Evolutionary conservation across 2,888 invertebrate species (phyloP).

Genomic region (Ichneumoninae sp.): DNA sequence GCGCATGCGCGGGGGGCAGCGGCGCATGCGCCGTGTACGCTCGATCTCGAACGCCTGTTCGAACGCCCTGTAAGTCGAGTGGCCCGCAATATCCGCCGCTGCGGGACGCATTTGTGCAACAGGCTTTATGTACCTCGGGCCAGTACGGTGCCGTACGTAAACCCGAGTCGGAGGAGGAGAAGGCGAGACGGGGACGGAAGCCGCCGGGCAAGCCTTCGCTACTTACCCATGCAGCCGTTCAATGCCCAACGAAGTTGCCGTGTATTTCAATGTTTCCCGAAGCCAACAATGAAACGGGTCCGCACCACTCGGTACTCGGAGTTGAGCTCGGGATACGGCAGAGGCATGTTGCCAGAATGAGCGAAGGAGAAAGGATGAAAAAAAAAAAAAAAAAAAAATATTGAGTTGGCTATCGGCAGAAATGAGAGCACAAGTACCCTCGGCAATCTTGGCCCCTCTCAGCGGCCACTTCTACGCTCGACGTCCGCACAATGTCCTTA

Average conservation of each 20-base stretch:
- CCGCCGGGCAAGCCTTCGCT: slow-evolving; percentile 69
- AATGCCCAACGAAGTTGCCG: slow-evolving; percentile 74
- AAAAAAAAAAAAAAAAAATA: background rate
- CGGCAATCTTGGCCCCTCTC: slow-evolving; percentile 16
- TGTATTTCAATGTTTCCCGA: slow-evolving; percentile 78
- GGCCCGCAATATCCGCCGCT: slow-evolving; percentile 72
- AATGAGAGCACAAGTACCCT: slow-evolving; percentile 15
- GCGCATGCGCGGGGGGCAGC: slow-evolving; percentile 13
- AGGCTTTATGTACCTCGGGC: slow-evolving; percentile 75
- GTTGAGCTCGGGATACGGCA: slow-evolving; percentile 17
- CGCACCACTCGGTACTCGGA: slow-evolving; percentile 33
- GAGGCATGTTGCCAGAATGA: slow-evolving; percentile 18
- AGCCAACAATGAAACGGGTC: slow-evolving; percentile 56
- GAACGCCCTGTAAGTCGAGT: slow-evolving; percentile 77
- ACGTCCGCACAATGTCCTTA: slow-evolving; percentile 24
- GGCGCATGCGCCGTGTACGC: slow-evolving; percentile 26
- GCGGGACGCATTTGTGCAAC: slow-evolving; percentile 80
- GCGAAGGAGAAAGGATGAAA: slow-evolving; percentile 27
- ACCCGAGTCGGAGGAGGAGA: background rate
- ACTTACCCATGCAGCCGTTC: slow-evolving; percentile 79
- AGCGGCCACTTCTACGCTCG: slow-evolving; percentile 16
- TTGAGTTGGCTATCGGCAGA: slow-evolving; percentile 20
- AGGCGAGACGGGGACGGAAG: slow-evolving; percentile 7
- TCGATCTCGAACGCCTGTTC: slow-evolving; percentile 74
- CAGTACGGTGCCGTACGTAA: slow-evolving; percentile 12